These are phyloP conservation scores for Chymomyza amoena DNA, from an alignment of 2,888 invertebrate species.

Conservation along the genomic window DNA sequence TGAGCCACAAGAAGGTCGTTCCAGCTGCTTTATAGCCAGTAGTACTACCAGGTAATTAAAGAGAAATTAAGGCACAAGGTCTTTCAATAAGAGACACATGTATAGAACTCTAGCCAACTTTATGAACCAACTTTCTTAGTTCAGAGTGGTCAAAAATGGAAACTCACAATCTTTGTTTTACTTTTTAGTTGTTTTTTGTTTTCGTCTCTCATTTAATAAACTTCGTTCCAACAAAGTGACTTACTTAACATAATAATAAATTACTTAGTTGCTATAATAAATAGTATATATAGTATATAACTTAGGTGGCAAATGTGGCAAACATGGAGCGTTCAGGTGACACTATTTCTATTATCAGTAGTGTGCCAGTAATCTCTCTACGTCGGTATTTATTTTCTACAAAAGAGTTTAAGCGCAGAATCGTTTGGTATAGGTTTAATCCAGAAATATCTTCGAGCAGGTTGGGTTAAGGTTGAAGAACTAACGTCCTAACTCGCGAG, in stretches of 20 bases:
- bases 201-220: constrained; percentile 14
- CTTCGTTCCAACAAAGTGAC: neutral
- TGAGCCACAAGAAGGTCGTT: neutral
- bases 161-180: constrained; percentile 2
- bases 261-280: constrained; percentile 34
- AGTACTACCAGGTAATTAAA: constrained; percentile 25
- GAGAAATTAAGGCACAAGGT: constrained; percentile 60
- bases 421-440: too few species aligned
- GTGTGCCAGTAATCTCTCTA: too few species aligned
- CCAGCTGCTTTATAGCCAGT: constrained; percentile 32
- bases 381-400: too few species aligned
- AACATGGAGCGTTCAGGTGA: neutral
- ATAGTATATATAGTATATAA: constrained; percentile 6
- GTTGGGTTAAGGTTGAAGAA: too few species aligned
- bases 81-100: constrained; percentile 16
- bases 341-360: neutral
- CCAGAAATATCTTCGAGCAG: too few species aligned
- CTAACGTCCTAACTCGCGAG: too few species aligned
- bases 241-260: constrained; percentile 56
- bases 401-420: too few species aligned
- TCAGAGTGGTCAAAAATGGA: constrained; percentile 4
- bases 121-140: constrained; percentile 23
- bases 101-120: constrained; percentile 35
- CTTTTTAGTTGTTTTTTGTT: neutral
- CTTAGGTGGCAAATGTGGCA: constrained; percentile 41